phyloP scores from a whole-genome alignment of 2,113 vertebrate genomes.

The Macquaria ambigua region DNA sequence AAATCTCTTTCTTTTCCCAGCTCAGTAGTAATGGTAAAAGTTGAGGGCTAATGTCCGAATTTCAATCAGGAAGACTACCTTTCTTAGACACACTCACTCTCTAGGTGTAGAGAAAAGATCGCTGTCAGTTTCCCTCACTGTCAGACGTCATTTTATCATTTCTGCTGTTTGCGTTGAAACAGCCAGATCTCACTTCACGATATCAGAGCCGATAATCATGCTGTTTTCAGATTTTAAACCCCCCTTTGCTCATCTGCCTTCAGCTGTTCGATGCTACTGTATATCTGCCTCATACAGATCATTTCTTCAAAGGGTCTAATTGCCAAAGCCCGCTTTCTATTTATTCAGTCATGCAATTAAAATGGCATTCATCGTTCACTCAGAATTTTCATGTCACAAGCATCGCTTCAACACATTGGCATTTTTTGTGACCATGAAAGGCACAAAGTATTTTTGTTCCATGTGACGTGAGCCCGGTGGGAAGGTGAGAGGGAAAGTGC shows the following conservation, averaged over 20 bases:
- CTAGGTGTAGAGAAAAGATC: neutral
- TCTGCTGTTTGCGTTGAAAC: neutral
- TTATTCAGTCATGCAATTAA: conserved; percentile 5
- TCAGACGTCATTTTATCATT: conserved; percentile 6
- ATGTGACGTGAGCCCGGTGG: neutral
- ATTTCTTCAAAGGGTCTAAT: conserved; percentile 7
- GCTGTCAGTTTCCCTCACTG: neutral
- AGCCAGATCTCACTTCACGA: neutral
- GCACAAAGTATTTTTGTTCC: neutral
- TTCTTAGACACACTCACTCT: neutral
- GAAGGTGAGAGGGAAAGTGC: neutral
- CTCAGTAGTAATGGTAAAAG: neutral
- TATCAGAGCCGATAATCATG: neutral
- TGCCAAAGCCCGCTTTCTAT: neutral
- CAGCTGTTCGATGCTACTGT: neutral
- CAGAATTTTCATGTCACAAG: neutral
- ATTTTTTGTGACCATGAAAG: neutral
- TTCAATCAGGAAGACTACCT: neutral
- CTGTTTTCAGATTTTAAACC: conserved; percentile 13
- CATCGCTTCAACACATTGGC: neutral
- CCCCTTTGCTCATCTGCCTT: conserved; percentile 8
- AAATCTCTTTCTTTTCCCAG: neutral
- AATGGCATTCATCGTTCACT: neutral
- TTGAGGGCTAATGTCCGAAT: neutral
- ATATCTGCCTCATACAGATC: neutral